Evolutionary conservation across 2,113 vertebrate species (phyloP).

Genomic region (Xiphophorus couchianus): DNA sequence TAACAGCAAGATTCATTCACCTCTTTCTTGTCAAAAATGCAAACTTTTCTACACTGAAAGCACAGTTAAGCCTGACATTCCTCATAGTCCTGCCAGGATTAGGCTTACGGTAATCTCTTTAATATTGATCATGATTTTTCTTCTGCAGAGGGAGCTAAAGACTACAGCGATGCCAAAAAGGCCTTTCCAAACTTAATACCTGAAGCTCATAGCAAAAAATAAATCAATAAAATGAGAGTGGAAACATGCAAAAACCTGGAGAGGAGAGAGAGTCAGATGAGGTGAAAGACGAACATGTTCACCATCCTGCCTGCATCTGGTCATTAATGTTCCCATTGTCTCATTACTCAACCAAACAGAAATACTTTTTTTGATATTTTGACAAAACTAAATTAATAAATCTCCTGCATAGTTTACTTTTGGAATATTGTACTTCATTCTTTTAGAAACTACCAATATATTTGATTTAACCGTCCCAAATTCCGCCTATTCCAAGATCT

Average conservation of each 20-base stretch:
- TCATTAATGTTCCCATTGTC: constrained; percentile 20
- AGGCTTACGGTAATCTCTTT: neutral
- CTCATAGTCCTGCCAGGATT: neutral
- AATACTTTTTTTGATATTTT: neutral
- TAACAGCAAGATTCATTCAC: neutral
- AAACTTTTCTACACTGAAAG: neutral
- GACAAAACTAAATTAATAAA: neutral
- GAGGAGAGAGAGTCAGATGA: neutral
- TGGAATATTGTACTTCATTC: neutral
- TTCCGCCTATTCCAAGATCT: too few relatives aligned
- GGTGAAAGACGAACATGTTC: constrained; percentile 36
- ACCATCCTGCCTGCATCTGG: constrained; percentile 9
- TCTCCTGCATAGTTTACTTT: neutral
- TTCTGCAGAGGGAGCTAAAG: neutral
- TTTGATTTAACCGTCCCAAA: neutral
- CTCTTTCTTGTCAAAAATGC: neutral
- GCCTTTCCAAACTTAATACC: neutral
- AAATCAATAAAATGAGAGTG: too few relatives aligned
- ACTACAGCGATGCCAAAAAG: neutral
- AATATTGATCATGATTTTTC: neutral
- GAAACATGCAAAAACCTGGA: neutral
- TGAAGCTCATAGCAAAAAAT: neutral
- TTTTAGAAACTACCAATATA: neutral
- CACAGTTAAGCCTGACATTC: neutral
- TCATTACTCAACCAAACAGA: constrained; percentile 4